Conservation (phyloP, 2,797 vertebrate genomes). For the Myotis pilosus region DNA sequence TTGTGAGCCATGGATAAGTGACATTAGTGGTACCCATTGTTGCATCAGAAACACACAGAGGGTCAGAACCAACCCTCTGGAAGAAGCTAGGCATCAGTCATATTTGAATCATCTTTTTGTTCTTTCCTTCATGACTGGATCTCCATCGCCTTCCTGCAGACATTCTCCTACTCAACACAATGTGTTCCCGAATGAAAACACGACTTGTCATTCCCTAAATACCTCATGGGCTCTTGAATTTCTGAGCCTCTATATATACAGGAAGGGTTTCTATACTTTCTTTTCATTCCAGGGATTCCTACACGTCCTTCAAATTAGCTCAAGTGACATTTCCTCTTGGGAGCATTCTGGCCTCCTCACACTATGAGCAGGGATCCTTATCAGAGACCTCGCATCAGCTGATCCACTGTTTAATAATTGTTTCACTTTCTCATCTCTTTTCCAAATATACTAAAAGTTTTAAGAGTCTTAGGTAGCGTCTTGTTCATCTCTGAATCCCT, state of each 20-base stretch:
- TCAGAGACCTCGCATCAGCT: neutral
- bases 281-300: neutral
- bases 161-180: neutral
- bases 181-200: neutral
- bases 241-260: neutral
- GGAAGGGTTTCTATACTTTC: neutral
- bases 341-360: neutral
- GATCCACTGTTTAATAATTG: neutral
- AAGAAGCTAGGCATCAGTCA: neutral
- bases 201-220: neutral
- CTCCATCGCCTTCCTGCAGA: neutral
- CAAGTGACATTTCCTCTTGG: neutral
- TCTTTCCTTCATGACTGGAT: neutral
- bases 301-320: neutral
- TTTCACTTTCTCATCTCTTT: neutral
- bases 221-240: neutral
- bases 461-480: neutral
- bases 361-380: neutral
- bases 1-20: neutral
- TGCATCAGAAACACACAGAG: neutral
- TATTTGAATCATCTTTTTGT: neutral
- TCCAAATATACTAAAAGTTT: neutral
- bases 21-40: neutral
- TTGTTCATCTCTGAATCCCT: neutral
- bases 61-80: neutral